Base-by-base conservation (phyloP, 1,140 invertebrate genomes). In the Pteromalus puparum region DNA sequence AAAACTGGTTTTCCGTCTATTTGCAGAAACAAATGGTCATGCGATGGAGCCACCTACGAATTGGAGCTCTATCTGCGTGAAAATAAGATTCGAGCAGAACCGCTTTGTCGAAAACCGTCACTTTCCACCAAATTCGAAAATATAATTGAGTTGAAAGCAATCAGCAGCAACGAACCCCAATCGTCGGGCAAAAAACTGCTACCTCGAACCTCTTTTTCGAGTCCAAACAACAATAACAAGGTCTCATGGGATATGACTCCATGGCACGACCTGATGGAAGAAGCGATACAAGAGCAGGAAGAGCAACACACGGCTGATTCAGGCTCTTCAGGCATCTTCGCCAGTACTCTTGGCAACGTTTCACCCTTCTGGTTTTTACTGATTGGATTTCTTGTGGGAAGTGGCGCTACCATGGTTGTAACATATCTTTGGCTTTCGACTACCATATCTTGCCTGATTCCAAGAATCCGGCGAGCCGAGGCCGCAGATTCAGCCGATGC, bases 371-470 rank as follows among this genome's bases (percentile, higher is more conserved):
- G 89, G 89, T 86, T 92, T 12, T 79, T 92, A 1, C 24, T 83
- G 0, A 83, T 89, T 30, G 92, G 91, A 10, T 90, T 92, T 78
- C 75, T 92, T 1, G 21, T 90, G 9, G 92, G 92, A 10, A 86
- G 85, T 13, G 88, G 88, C 0, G 86, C 85, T 0, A 89, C 90
- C 2, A 88, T 91, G 38, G 42, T 92, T 2, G 76, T 87, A 12
- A 91, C 87, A 13, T 92, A 92, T 68, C 46, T 91, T 7, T 89
- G 91, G 83, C 81, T 92, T 0, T 88, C 89, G 0, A 88, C 72
- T 4, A 88, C 86, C 6, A 83, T 87, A 65, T 87, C 83, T 4
- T 88, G 89, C 28, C 68, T 88, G 24, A 78, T 88, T 42, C 76
- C 85, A 2, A 72, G 85, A 61, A 85, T 89, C 13, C 82, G 87